These are phyloP conservation scores for Clytia hemisphaerica DNA, from an alignment of 30 jellyfish, hydroid and myxozoan genomes.

Conservation along the genomic window DNA sequence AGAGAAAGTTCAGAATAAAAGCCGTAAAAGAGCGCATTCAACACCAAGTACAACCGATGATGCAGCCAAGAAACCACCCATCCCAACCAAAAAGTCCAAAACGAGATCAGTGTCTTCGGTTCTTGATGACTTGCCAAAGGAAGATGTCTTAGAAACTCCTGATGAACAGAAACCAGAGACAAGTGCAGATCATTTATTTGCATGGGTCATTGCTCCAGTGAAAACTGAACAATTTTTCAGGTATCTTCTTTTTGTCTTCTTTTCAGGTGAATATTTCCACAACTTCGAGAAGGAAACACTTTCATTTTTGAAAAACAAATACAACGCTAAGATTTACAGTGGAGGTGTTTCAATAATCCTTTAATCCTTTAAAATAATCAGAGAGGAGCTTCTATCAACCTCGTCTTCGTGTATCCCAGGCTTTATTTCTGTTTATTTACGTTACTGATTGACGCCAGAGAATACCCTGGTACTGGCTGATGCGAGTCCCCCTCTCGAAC, in stretches of 20 bases:
- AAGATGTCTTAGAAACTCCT: background rate
- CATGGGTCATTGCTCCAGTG: slow-evolving; percentile 68
- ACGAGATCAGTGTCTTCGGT: slow-evolving; percentile 3
- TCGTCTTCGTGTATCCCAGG: too few relatives aligned
- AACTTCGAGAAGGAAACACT: too few relatives aligned
- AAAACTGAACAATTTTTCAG: slow-evolving; percentile 47
- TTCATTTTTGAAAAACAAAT: background rate
- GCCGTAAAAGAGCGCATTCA: background rate
- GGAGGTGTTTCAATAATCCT: too few relatives aligned
- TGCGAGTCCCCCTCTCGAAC: too few relatives aligned
- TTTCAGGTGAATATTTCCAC: background rate
- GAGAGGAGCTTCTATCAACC: too few relatives aligned
- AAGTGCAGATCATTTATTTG: slow-evolving; percentile 39
- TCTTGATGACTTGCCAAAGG: background rate
- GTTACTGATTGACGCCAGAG: too few relatives aligned
- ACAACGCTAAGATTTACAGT: too few relatives aligned
- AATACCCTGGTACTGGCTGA: too few relatives aligned
- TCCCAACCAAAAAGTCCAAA: background rate
- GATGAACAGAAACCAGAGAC: slow-evolving; percentile 1
- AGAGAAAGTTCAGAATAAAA: background rate
- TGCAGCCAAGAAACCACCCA: slow-evolving; percentile 10
- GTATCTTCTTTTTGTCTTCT: slow-evolving; percentile 11
- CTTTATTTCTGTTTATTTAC: too few relatives aligned
- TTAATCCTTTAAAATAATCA: too few relatives aligned
- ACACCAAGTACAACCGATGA: background rate